Percentiles rank a stretch among this genome's conserved stretches.
Conservation (phyloP, 2,113 vertebrate species). For the Nanorana parkeri region DNA sequence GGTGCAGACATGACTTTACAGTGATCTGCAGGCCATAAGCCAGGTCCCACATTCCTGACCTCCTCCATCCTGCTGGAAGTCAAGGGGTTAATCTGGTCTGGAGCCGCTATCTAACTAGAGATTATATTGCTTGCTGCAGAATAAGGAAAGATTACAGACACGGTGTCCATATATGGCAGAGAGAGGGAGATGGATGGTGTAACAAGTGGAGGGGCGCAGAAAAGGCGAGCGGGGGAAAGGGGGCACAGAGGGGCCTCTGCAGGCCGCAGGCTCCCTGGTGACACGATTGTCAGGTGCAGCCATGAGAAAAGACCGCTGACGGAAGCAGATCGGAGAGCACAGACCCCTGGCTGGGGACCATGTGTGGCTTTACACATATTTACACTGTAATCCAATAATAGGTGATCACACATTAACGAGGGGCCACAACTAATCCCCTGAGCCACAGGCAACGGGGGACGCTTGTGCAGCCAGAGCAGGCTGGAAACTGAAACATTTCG, state of each 20-base stretch:
- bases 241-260: background rate
- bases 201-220: background rate
- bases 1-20: no score
- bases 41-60: no score
- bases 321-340: background rate
- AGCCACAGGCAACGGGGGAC: no score
- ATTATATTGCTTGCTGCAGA: constrained; percentile 30
- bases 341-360: background rate
- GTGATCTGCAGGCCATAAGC: no score
- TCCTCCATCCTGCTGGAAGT: background rate
- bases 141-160: constrained; percentile 28
- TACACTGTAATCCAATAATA: no score
- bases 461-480: no score
- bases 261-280: background rate
- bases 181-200: background rate
- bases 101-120: constrained; percentile 27
- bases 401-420: no score
- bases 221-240: background rate
- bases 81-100: constrained; percentile 16
- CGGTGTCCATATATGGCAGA: constrained; percentile 33
- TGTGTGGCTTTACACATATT: background rate
- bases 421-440: background rate
- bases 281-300: background rate
- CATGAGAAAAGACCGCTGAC: background rate
- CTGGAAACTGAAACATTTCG: no score